Evolutionary conservation across 53 echinoderm and acorn worm species (phyloP), one percentile per base, ranked within the genome.

Genomic region (Hippasteria phrygiana): DNA sequence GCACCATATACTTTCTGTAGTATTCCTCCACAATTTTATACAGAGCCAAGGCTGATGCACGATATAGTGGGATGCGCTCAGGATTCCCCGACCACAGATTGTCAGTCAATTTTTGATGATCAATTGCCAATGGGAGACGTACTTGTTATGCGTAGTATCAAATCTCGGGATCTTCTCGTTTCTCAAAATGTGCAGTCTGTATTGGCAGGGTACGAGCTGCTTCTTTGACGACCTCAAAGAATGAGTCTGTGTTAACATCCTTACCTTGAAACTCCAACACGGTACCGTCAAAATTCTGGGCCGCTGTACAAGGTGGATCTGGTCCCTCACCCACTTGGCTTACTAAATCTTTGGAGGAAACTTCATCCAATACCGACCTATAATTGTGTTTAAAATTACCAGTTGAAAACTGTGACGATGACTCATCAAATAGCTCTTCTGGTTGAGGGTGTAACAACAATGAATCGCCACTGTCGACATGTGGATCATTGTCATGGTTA

Each of bases 1-100:
- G 56, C 22, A 56, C 56, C 56, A 56, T 56, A n/a, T 56, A 56
- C 56, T 56, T 56, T n/a, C 56, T 56, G 56, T 56, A 56, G 56
- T 56, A 7, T 18, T 56, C 11, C 56, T 56, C 11, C 22, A 18
- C 56, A 56, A 56, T 12, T n/a, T 56, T 56, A n/a, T 56, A 56
- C 22, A 7, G 20, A 56, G 20, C 56, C 56, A 56, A 8, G 22
- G 56, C 20, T 56, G 56, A 56, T n/a, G 56, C 56, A 18, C 56
- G 56, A n/a, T 56, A 56, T 18, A 8, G 56, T 18, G 56, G 20
- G 46, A 45, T 45, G 46, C 46, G 11, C 46, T 45, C 46, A 11
- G 46, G 46, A 7, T 45, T 45, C 46, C 56, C 56, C 6, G 56
- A 56, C 56, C 56, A 56, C 56, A 12, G 22, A 12, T 56, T 56